Evolutionary conservation across 2,888 invertebrate species (phyloP).

Genomic region (Morpho achilles): DNA sequence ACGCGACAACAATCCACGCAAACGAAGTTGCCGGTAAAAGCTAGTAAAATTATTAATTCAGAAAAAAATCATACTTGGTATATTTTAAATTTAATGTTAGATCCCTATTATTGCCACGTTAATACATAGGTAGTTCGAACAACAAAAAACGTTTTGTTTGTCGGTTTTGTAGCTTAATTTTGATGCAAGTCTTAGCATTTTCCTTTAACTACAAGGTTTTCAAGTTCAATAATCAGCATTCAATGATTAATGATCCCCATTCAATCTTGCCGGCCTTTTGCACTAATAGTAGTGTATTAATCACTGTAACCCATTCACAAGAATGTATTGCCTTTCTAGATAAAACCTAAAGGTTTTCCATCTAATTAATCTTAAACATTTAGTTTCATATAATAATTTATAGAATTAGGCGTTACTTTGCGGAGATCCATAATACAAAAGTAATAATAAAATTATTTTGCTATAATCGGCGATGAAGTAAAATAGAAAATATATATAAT

Average conservation of each 20-base stretch:
- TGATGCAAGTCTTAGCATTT: background rate
- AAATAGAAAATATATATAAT: too few species aligned
- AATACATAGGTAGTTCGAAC: too few species aligned
- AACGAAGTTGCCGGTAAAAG: too few species aligned
- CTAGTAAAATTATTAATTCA: too few species aligned
- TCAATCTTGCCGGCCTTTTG: conserved; percentile 2
- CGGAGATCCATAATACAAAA: background rate
- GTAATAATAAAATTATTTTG: background rate
- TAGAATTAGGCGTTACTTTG: too few species aligned
- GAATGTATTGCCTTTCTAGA: background rate
- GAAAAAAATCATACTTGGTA: too few species aligned
- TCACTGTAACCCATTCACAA: conserved; percentile 12
- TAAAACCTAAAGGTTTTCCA: background rate
- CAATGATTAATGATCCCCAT: conserved; percentile 13
- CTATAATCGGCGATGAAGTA: too few species aligned
- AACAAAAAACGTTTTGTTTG: too few species aligned
- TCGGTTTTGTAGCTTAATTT: too few species aligned
- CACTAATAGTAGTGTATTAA: conserved; percentile 12
- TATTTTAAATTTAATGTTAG: too few species aligned
- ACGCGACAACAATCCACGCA: too few species aligned
- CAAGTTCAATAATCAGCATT: background rate
- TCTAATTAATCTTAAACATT: background rate
- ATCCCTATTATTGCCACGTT: too few species aligned
- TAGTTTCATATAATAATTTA: background rate
- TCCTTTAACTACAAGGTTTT: conserved; percentile 4